phyloP scores from a whole-genome alignment of 1,140 invertebrate genomes.

The Caenorhabditis briggsae region DNA sequence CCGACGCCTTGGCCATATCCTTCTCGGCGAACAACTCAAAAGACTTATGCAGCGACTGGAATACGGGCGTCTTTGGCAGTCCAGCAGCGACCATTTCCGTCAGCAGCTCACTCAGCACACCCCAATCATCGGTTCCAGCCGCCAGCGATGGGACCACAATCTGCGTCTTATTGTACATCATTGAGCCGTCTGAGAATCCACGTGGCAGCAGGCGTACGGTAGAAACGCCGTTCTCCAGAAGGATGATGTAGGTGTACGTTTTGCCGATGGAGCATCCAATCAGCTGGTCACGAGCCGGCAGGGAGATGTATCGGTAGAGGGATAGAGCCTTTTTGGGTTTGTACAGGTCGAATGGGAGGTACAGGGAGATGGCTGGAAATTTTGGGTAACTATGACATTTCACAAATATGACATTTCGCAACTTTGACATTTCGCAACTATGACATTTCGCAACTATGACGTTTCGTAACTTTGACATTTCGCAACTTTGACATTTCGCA shows the following conservation, averaged over 20 bases:
- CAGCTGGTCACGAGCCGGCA: background rate
- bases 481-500: too few species aligned
- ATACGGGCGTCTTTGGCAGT: slow-evolving; percentile 14
- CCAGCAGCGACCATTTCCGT: slow-evolving; percentile 23
- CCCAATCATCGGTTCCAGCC: background rate
- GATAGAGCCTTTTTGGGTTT: background rate
- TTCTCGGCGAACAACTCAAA: slow-evolving; percentile 13
- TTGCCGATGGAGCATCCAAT: background rate
- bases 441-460: too few species aligned
- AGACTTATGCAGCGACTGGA: background rate
- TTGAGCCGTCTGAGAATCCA: slow-evolving; percentile 34
- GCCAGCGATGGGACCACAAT: background rate
- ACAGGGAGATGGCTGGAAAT: background rate
- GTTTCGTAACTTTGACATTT: too few species aligned
- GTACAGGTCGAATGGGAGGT: slow-evolving; percentile 2
- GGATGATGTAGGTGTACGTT: background rate
- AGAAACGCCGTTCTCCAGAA: background rate
- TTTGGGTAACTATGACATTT: too few species aligned
- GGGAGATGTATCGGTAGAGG: background rate
- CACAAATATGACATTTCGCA: too few species aligned
- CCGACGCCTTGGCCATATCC: background rate
- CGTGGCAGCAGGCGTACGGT: slow-evolving; percentile 18
- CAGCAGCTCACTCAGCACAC: background rate
- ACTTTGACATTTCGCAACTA: too few species aligned
- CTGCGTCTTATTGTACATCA: background rate